Percentiles rank a stretch among this genome's conserved stretches.
These are phyloP conservation scores for Oryctes rhinoceros DNA, from an alignment of 1,140 invertebrate species.

Conservation along the genomic window DNA sequence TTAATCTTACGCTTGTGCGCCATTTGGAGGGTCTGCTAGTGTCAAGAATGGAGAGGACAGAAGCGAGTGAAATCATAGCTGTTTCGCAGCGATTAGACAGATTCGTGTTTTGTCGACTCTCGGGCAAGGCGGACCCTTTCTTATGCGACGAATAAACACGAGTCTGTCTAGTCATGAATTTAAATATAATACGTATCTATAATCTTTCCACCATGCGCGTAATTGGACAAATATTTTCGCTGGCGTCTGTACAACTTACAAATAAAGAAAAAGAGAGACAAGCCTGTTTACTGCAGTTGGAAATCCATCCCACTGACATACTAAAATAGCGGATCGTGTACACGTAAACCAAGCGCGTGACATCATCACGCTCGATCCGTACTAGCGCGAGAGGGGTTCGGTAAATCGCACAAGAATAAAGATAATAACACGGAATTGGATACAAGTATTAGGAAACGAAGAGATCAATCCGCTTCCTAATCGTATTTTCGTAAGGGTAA, in stretches of 20 bases:
- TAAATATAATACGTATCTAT: too few relatives aligned
- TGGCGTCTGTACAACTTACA: not conserved
- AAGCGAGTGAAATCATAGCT: too few relatives aligned
- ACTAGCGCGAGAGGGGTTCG: not conserved
- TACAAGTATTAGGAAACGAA: not conserved
- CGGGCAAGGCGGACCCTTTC: too few relatives aligned
- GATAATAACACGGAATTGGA: not conserved
- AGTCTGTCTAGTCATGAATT: too few relatives aligned
- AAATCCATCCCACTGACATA: slow-evolving; percentile 27
- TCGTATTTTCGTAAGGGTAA: not conserved
- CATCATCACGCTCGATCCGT: not conserved
- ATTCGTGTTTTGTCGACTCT: too few relatives aligned
- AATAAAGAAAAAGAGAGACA: not conserved
- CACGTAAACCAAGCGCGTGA: not conserved
- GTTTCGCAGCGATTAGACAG: too few relatives aligned
- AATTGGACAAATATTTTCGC: not conserved
- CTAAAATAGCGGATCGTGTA: slow-evolving; percentile 2
- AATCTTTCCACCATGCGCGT: too few relatives aligned
- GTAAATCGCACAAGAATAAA: not conserved
- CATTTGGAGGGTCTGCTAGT: too few relatives aligned
- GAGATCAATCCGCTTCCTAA: not conserved
- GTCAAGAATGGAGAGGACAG: too few relatives aligned
- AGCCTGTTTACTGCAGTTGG: not conserved
- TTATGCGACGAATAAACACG: too few relatives aligned
- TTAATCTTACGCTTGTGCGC: too few relatives aligned